These are phyloP conservation scores for Anomalospiza imberbis DNA, from an alignment of 2,797 vertebrate species.

Conservation along the genomic window DNA sequence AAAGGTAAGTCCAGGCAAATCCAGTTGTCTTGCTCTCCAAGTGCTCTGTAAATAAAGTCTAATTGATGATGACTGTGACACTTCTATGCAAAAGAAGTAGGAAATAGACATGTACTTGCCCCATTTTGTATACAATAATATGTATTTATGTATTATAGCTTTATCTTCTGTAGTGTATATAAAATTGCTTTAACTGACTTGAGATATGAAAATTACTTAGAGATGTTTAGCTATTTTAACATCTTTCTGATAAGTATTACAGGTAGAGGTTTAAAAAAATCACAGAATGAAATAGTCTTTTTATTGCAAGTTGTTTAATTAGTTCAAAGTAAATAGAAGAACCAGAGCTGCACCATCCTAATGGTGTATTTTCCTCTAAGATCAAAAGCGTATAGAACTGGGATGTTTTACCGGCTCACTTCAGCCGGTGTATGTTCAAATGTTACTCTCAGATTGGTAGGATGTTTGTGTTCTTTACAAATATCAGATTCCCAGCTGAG, in stretches of 20 bases:
- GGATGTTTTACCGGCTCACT: not conserved
- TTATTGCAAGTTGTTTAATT: not conserved
- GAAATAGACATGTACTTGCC: not conserved
- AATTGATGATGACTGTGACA: not conserved
- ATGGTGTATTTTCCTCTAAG: not conserved
- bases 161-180: not conserved
- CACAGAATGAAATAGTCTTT: not conserved
- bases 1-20: not conserved
- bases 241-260: not conserved
- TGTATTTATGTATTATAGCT: not conserved
- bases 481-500: not conserved
- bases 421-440: not conserved
- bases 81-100: not conserved
- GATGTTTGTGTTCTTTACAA: not conserved
- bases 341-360: not conserved
- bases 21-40: not conserved
- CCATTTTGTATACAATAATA: not conserved
- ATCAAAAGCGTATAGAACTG: not conserved
- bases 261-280: not conserved
- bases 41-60: not conserved
- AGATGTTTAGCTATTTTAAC: not conserved
- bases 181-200: not conserved
- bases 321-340: not conserved
- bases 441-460: not conserved
- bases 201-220: not conserved